Conservation (phyloP, 2,797 vertebrate genomes). For the Microctenopoma lineatum region DNA sequence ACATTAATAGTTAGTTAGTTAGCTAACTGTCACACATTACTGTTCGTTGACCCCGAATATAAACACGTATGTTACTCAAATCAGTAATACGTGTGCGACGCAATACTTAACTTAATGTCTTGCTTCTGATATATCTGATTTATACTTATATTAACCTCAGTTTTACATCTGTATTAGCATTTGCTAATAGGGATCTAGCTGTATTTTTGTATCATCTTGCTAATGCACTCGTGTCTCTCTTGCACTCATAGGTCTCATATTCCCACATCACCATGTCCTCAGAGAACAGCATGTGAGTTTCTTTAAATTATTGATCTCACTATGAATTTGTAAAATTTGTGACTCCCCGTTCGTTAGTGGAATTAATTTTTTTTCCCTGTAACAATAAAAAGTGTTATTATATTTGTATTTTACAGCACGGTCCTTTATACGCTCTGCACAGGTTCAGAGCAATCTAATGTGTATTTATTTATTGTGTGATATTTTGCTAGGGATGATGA, state of each 20-base stretch:
- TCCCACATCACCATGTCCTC: conserved; percentile 72
- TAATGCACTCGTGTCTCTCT: not conserved
- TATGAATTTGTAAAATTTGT: not conserved
- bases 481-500: conserved; percentile 87
- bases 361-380: not conserved
- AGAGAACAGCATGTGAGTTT: conserved; percentile 76
- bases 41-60: not conserved
- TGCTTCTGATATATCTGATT: not conserved
- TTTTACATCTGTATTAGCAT: not conserved
- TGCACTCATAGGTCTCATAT: not conserved
- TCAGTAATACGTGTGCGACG: not conserved
- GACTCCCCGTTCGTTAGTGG: not conserved
- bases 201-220: no score
- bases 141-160: not conserved
- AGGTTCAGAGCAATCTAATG: not conserved
- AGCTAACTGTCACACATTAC: not conserved
- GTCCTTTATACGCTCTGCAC: not conserved
- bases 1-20: not conserved
- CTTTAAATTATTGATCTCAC: not conserved
- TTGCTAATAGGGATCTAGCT: not conserved
- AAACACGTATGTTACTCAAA: not conserved
- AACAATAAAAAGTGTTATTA: not conserved
- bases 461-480: not conserved
- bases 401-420: not conserved
- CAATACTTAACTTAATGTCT: not conserved